These are phyloP conservation scores for Elachura formosa DNA, from an alignment of 2,113 vertebrate genomes.

Conservation along the genomic window DNA sequence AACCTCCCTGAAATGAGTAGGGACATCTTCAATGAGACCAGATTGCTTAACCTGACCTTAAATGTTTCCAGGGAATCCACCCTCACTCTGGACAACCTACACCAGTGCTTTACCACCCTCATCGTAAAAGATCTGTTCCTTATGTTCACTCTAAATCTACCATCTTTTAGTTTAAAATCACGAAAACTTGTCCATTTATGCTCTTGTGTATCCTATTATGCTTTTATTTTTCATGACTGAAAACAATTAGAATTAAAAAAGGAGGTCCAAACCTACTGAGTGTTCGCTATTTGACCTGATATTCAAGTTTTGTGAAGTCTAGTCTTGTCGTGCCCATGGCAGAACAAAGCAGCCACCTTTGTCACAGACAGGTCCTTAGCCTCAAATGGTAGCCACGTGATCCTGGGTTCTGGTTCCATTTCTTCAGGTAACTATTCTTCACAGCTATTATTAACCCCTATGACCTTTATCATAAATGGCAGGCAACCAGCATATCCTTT, in stretches of 20 bases:
- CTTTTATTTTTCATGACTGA: neutral
- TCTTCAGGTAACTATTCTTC: neutral
- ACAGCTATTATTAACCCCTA: neutral
- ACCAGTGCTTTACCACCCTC: neutral
- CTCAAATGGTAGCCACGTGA: neutral
- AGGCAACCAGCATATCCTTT: neutral
- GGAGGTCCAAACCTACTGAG: neutral
- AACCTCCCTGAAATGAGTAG: neutral
- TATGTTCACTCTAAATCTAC: neutral
- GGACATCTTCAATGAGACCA: neutral
- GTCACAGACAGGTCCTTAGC: neutral
- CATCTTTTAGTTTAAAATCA: neutral
- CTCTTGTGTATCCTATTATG: neutral
- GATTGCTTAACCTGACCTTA: neutral
- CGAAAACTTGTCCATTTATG: neutral
- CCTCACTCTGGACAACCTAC: neutral
- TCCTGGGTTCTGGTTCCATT: neutral
- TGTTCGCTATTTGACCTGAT: neutral
- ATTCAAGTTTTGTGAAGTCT: neutral
- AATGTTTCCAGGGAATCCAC: neutral
- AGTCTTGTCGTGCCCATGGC: neutral
- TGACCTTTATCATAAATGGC: neutral
- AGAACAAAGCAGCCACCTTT: neutral
- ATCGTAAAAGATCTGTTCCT: neutral
- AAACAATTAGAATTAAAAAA: neutral